These are phyloP conservation scores for Calameuta pallipes DNA, from an alignment of 2,888 invertebrate genomes.

Conservation along the genomic window DNA sequence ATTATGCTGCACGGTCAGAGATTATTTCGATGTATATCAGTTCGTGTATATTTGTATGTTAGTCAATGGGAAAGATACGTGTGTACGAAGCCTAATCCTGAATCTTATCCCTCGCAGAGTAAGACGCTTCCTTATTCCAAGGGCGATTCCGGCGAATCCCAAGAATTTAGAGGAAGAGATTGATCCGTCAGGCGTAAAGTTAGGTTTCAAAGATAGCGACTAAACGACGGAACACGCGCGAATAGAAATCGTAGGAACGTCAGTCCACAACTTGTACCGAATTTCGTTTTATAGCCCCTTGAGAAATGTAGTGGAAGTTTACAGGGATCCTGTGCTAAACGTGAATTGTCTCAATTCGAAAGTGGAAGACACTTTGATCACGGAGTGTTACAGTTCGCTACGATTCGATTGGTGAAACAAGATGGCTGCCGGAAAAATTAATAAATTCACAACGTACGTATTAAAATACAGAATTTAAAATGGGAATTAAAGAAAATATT, in stretches of 20 bases:
- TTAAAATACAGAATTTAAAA: neutral
- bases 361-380: neutral
- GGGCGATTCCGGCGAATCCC: neutral
- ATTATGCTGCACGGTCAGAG: neutral
- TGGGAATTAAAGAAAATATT: neutral
- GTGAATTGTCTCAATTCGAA: neutral
- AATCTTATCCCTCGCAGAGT: neutral
- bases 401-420: neutral
- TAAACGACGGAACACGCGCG: slow-evolving; percentile 1
- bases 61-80: neutral
- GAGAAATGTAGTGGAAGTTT: neutral
- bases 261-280: neutral
- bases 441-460: neutral
- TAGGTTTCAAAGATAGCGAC: slow-evolving; percentile 14
- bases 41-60: neutral
- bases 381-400: neutral
- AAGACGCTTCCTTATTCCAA: neutral
- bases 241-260: slow-evolving; percentile 13
- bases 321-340: neutral
- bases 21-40: neutral
- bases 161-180: slow-evolving; percentile 7
- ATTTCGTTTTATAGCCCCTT: neutral
- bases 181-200: slow-evolving; percentile 18
- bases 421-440: neutral
- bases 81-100: neutral